phyloP scores from a whole-genome alignment of 2,888 invertebrate species.

The Dryomyza anilis region DNA sequence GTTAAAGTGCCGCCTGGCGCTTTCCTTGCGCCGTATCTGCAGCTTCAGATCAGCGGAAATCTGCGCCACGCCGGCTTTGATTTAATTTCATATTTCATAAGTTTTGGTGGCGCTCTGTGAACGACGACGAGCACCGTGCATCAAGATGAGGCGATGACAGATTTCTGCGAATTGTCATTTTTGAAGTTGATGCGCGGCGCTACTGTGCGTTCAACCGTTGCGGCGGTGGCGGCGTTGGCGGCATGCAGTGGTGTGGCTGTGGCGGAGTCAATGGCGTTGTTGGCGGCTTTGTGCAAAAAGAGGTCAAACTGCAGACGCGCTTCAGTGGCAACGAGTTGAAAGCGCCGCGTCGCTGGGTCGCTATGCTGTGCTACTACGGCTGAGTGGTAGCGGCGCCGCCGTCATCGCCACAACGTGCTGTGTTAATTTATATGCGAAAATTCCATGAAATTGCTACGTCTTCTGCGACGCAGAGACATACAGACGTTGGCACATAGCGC shows the following conservation, averaged over 20 bases:
- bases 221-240: constrained; percentile 34
- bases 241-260: too few species aligned
- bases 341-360: background rate
- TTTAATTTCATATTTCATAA: constrained; percentile 20
- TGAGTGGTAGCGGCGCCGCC: background rate
- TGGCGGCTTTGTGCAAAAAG: constrained; percentile 15
- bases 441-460: constrained; percentile 19
- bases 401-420: too few species aligned
- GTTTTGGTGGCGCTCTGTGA: background rate
- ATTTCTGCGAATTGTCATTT: constrained; percentile 55
- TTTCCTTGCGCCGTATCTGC: constrained; percentile 22
- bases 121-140: background rate
- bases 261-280: background rate
- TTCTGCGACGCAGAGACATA: constrained; percentile 8
- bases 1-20: constrained; percentile 26
- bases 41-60: constrained; percentile 21
- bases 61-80: constrained; percentile 14
- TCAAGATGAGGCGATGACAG: constrained; percentile 56
- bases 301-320: constrained; percentile 19
- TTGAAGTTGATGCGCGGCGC: constrained; percentile 29
- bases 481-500: too few species aligned
- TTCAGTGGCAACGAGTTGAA: background rate
- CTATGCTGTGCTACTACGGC: too few species aligned
- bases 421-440: constrained; percentile 27
- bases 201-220: constrained; percentile 24